These are phyloP conservation scores for Callyntrura guangdongensis DNA, from an alignment of 2,888 invertebrate species.

Conservation along the genomic window DNA sequence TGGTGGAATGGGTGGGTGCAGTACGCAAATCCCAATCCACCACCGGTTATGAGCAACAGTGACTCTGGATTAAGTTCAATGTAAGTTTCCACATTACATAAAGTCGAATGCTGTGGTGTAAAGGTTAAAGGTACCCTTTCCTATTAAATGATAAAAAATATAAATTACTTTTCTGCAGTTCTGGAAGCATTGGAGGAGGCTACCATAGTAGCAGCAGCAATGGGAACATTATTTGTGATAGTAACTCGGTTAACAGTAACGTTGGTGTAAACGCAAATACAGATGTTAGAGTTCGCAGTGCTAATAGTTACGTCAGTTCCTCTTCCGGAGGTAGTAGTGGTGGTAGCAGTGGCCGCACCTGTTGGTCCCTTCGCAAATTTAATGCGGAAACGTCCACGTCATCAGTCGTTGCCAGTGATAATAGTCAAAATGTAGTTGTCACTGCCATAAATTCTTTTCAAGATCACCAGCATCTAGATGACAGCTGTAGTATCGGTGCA, in stretches of 20 bases:
- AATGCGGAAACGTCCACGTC: slow-evolving; percentile 78
- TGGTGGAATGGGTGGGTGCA: slow-evolving; percentile 95
- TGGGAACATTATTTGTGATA: slow-evolving; percentile 72
- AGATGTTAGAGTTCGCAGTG: slow-evolving; percentile 50
- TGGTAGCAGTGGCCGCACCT: slow-evolving; percentile 76
- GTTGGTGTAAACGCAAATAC: slow-evolving; percentile 38
- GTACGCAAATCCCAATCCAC: slow-evolving; percentile 87
- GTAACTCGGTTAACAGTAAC: slow-evolving; percentile 45
- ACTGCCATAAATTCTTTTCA: slow-evolving; percentile 81
- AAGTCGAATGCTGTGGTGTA: too few relatives aligned
- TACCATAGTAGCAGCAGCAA: slow-evolving; percentile 77
- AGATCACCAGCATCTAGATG: slow-evolving; percentile 31
- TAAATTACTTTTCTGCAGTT: slow-evolving; percentile 56
- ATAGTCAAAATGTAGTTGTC: slow-evolving; percentile 84
- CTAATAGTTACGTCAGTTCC: slow-evolving; percentile 35
- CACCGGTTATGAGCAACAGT: slow-evolving; percentile 83
- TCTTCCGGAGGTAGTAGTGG: slow-evolving; percentile 50
- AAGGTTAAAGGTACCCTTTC: too few relatives aligned
- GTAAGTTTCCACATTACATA: too few relatives aligned
- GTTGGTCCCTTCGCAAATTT: slow-evolving; percentile 83
- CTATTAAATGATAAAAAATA: too few relatives aligned
- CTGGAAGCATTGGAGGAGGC: slow-evolving; percentile 82
- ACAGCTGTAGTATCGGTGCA: not conserved
- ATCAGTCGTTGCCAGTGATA: slow-evolving; percentile 81
- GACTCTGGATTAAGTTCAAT: slow-evolving; percentile 84